Base-by-base conservation (phyloP, 2,888 invertebrate genomes). In the Iselma pallidipennis region DNA sequence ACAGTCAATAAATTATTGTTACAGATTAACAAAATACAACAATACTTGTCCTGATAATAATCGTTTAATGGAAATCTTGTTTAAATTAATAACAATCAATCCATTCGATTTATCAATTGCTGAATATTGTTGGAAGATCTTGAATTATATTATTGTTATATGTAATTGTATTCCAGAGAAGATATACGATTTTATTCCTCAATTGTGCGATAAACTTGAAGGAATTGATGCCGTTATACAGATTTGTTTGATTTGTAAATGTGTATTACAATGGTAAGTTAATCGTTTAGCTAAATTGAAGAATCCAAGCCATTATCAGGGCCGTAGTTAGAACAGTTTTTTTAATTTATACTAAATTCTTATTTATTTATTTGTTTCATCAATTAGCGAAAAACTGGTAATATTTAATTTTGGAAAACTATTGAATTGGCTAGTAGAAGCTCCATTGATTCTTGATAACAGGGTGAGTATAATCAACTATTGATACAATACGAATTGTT, bases 171-270 rank as follows among this genome's bases (percentile, higher is more conserved):
- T 51, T 12, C 51, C 51, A n/a, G 51, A 51, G 10, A 31, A 29
- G 5, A 31, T 51, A 9, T 23, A 51, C 31, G 26, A 51, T 7
- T 26, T 51, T 6, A 2, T 51, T 10, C 21, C 26, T 1, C 10
- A 51, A 51, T 5, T 51, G 5, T 51, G 28, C 14, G 51, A 6
- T 1, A 28, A 29, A 28, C 28, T 51, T 14, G 28, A 51, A 31
- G 51, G 19, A 21, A 28, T 31, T 5, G 16, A 19, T 12, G 51
- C 25, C 12, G 14, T 26, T 10, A 16, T 16, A 12, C 29, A 14
- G 28, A 26, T 51, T 29, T 51, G 51, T n/a, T 21, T 19, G 6
- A 12, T 51, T n/a, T 51, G 51, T n/a, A 51, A 51, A 51, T 12
- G 16, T 29, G 6, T 51, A 12, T 21, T 51, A 9, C 19, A 29